Conservation (phyloP, 2,113 vertebrate genomes). For the Corythaeola cristata region DNA sequence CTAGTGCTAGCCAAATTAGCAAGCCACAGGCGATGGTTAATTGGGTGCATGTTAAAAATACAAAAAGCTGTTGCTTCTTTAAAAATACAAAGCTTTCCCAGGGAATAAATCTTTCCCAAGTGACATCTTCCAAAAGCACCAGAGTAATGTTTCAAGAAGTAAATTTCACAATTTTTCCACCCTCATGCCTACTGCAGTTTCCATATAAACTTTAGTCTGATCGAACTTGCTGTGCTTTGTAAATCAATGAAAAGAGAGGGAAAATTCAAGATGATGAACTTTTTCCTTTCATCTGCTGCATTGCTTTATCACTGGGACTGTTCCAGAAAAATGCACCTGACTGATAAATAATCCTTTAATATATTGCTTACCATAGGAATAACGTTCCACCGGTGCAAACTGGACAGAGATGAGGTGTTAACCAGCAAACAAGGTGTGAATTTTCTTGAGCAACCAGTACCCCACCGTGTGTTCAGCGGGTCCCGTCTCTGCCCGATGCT, state of each 20-base stretch:
- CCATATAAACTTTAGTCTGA: not conserved
- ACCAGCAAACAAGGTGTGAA: not conserved
- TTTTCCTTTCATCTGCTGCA: not conserved
- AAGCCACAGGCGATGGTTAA: not conserved
- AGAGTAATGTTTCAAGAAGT: not conserved
- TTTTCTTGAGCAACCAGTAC: not conserved
- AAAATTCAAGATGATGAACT: not conserved
- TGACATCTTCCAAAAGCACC: not conserved
- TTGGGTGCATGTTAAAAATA: not conserved
- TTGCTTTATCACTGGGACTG: not conserved
- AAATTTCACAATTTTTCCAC: not conserved
- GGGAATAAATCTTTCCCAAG: not conserved
- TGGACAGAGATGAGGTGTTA: not conserved
- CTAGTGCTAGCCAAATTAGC: not conserved
- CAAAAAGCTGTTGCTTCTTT: not conserved
- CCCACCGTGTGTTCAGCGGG: fast-evolving
- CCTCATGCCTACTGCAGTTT: not conserved
- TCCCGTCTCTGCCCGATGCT: not conserved
- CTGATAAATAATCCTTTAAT: not conserved
- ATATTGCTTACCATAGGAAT: not conserved
- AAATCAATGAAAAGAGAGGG: not conserved
- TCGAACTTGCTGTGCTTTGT: not conserved
- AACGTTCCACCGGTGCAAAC: not conserved
- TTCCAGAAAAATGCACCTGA: not conserved
- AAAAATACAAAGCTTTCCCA: not conserved